Evolutionary conservation across 2,113 vertebrate species (phyloP), one percentile per base, ranked within the genome.

Genomic region (Odocoileus virginianus): DNA sequence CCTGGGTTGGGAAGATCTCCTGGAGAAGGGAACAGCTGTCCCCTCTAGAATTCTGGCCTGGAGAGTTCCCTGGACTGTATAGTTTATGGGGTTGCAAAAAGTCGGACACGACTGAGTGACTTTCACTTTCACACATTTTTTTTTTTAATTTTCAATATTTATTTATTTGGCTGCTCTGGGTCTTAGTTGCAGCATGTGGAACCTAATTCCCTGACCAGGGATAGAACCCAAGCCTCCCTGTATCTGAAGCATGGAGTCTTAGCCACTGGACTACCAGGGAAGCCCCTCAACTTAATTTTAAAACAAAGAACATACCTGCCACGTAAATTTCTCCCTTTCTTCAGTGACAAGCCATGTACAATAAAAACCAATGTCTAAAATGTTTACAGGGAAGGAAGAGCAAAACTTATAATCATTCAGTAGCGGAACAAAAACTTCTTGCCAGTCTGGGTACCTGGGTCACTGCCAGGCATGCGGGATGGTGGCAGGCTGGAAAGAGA

Each of bases 211-310:
- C 1, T 43, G 12, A 27, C 36, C 40, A 43, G 71, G 71, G 40
- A 76, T 15, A 76, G 71, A 76, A 43, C 5, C 71, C 25, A 19
- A 15, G 40, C 14, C 40, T 43, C 23, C 23, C 40, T 76, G 21
- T 6, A 27, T 76, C 11, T 0, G 40, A 6, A 76, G 71, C 40
- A 43, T 2, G 6, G 71, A 43, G 3, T 76, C 36, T 74, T 76
- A 27, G 6, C 23, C 40, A 43, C 23, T 7, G 71, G 40, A 76
- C 40, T 12, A 7, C 12, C 71, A 43, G 71, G 12, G 23, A 74
- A 27, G 23, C 40, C 67, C 67, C n/a, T 89, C 71, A 61, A 89
- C 79, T 97, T 96, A 57, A 97, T 91, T 96, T 95, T 54, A 88
- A 89, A 97, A 58, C 91, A 89, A 93, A 64, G 36, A 96, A 67